phyloP scores from a whole-genome alignment of 2,113 vertebrate genomes.

The Sakesphorus luctuosus region DNA sequence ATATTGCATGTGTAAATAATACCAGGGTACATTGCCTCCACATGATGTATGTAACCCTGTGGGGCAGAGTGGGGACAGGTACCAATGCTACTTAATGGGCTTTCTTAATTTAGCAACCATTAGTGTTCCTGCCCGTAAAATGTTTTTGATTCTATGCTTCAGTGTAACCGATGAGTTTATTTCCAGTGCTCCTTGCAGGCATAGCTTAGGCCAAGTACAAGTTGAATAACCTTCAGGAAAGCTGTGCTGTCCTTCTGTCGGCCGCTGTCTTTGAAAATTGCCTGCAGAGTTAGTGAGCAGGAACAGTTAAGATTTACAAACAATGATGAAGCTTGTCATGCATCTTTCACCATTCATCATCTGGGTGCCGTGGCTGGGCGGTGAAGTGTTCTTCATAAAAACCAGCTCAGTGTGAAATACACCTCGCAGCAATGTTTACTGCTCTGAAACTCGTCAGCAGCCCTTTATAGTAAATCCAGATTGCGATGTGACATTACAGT shows the following conservation, averaged over 20 bases:
- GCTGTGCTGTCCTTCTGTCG: conserved; percentile 93
- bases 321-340: conserved; percentile 99
- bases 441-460: conserved; percentile 97
- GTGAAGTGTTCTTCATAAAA: conserved; percentile 99
- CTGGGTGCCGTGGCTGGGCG: conserved; percentile 90
- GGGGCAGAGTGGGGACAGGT: fast-evolving
- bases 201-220: conserved; percentile 88
- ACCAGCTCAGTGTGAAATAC: conserved; percentile 99
- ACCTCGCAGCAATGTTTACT: conserved; percentile 98
- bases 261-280: conserved; percentile 99
- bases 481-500: conserved; percentile 97
- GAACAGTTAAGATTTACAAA: conserved; percentile 99
- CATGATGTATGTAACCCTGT: not conserved
- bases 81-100: not conserved
- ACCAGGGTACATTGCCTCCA: not conserved
- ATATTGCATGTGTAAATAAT: not conserved
- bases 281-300: conserved; percentile 99
- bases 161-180: conserved; percentile 51
- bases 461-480: conserved; percentile 96
- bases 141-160: not conserved
- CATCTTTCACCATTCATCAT: conserved; percentile 99
- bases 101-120: conserved; percentile 34
- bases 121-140: not conserved
- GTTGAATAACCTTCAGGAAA: conserved; percentile 99
- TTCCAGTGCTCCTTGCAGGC: conserved; percentile 59